Conservation (phyloP, 2,888 invertebrate genomes). For the Metalampra italica region DNA sequence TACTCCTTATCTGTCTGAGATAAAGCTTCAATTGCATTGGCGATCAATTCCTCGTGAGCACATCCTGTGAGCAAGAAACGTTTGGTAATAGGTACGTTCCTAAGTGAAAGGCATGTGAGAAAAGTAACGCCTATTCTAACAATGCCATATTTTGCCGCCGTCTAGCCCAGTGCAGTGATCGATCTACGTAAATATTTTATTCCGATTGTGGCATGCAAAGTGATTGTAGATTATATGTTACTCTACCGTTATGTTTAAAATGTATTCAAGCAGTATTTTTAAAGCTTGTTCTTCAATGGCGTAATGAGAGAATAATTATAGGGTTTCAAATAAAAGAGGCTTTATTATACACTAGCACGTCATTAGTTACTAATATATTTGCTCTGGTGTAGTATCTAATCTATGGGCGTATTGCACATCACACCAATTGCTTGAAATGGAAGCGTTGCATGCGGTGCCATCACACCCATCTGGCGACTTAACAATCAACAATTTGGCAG, state of each 20-base stretch:
- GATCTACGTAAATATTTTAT: conserved; percentile 72
- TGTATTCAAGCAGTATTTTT: neutral
- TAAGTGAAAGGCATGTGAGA: conserved; percentile 76
- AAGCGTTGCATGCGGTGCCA: no score
- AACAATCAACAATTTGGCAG: no score
- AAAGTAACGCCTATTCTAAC: conserved; percentile 70
- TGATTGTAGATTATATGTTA: conserved; percentile 40
- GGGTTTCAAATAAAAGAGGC: no score
- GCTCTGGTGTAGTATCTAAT: no score
- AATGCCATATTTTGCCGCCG: conserved; percentile 72
- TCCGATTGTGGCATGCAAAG: conserved; percentile 47
- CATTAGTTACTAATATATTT: no score
- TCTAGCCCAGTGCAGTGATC: conserved; percentile 55
- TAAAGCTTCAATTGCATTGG: conserved; percentile 35
- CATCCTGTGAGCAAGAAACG: conserved; percentile 18
- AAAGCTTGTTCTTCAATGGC: neutral
- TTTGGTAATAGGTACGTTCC: conserved; percentile 53
- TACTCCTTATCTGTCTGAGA: neutral
- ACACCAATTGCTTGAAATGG: no score
- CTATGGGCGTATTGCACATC: no score
- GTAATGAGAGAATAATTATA: neutral
- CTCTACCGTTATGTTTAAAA: neutral
- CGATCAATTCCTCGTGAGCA: neutral
- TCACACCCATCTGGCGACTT: no score
- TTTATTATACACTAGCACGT: no score